Evolutionary conservation across 1,140 invertebrate genomes (phyloP), one percentile per base, ranked within the genome.

Genomic region (Drosophila malerkotliana): DNA sequence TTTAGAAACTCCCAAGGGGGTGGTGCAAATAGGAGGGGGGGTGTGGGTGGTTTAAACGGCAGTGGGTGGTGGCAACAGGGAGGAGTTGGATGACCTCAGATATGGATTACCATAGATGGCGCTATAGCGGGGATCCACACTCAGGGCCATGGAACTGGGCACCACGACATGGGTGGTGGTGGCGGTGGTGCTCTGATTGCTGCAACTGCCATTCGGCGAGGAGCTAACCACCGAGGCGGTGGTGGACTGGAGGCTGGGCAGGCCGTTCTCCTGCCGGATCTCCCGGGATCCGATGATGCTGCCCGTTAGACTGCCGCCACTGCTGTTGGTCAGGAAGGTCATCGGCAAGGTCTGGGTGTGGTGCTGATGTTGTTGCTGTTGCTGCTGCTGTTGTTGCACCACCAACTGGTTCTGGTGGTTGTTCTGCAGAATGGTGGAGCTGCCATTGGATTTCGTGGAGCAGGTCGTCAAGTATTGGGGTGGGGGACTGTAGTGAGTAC

Each of bases 61-160:
- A 18, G 82, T 90, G 28, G 83, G 92, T 21, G 92, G 90, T 51
- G 93, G 93, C 69, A 93, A 85, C 14, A 93, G 83, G 28, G 93
- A 93, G 10, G 93, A 89, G 76, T 92, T 92, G 10, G 91, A 92
- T 47, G 92, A 94, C 85, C 96, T 93, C 66, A 97, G 93, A 90
- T 97, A 97, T 1, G 97, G 97, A 92, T 97, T 97, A 26, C 97
- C 97, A 85, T 98, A 98, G 4, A 96, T 95, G 24, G 97, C 97
- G 18, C 96, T 96, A 90, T 96, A 98, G 49, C 96, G 93, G 2
- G 97, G 96, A 92, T 98, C 97, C 39, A 97, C 95, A 93, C 95
- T 93, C 84, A 87, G 80, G 78, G 89, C 83, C 69, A 85, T 88
- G 12, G 83, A 76, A 15, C 76, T 82, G 61, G 88, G 81, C 51